phyloP scores from a whole-genome alignment of 2,888 invertebrate species.

The Epicampocera succincta region DNA sequence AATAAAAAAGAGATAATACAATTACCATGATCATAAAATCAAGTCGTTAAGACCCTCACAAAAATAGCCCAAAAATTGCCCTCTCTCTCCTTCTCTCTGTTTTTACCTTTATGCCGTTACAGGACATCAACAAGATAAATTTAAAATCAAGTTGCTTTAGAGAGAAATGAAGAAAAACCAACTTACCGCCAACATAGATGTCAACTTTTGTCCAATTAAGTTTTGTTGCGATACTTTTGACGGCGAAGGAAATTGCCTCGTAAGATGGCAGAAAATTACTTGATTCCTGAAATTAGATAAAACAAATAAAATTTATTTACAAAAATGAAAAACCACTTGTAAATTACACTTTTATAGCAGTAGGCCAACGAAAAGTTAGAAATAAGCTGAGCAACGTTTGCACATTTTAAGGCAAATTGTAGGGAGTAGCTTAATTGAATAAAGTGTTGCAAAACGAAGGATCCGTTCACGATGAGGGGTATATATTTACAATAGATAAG shows the following conservation, averaged over 20 bases:
- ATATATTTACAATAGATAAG: too few species aligned
- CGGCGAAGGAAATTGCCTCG: conserved; percentile 81
- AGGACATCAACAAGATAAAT: too few species aligned
- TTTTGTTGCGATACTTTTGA: conserved; percentile 81
- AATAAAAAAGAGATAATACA: conserved; percentile 19
- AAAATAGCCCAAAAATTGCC: neutral
- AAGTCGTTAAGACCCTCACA: conserved; percentile 18
- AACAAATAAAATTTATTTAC: conserved; percentile 38
- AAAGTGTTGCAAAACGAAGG: too few species aligned
- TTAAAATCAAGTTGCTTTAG: too few species aligned
- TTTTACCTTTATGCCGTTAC: too few species aligned
- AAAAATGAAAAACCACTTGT: neutral
- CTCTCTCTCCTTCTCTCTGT: neutral
- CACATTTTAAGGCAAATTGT: too few species aligned
- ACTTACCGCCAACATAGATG: conserved; percentile 82
- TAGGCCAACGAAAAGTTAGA: neutral
- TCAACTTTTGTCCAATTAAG: conserved; percentile 82
- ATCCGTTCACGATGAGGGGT: too few species aligned
- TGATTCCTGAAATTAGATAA: conserved; percentile 78
- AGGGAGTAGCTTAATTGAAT: too few species aligned
- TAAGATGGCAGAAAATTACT: conserved; percentile 81
- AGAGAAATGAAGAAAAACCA: conserved; percentile 19
- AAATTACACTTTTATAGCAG: neutral
- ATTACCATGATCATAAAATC: conserved; percentile 20
- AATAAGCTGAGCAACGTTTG: too few species aligned